Conservation (phyloP, 2,113 vertebrate species). For the Syrmaticus mikado region DNA sequence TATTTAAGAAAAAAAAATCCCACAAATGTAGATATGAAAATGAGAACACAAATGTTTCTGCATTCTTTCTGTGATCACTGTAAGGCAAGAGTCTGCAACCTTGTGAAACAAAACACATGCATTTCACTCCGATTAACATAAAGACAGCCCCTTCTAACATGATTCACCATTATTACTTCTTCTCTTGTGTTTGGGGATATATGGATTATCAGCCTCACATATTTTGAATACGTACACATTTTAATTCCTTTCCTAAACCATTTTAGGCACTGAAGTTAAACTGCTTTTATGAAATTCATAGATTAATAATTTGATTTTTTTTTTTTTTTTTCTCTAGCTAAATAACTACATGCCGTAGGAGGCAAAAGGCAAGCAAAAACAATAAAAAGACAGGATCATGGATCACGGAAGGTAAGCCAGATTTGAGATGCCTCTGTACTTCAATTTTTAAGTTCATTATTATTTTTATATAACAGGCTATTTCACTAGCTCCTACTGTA, state of each 20-base stretch:
- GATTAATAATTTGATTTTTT: neutral
- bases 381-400: neutral
- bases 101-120: constrained; percentile 40
- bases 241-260: constrained; percentile 52
- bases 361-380: constrained; percentile 50
- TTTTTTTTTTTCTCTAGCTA: neutral
- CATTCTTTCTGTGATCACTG: constrained; percentile 18
- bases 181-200: constrained; percentile 60
- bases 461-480: constrained; percentile 62
- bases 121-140: constrained; percentile 53
- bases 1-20: neutral
- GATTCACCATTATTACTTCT: constrained; percentile 68
- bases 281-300: constrained; percentile 7
- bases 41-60: neutral
- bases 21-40: constrained; percentile 48
- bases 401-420: constrained; percentile 25
- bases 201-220: constrained; percentile 60
- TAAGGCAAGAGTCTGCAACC: constrained; percentile 44
- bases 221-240: constrained; percentile 42
- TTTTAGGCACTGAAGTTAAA: constrained; percentile 14
- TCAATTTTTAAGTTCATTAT: constrained; percentile 57
- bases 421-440: constrained; percentile 17
- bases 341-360: constrained; percentile 19
- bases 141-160: constrained; percentile 50
- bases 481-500: constrained; percentile 57